Evolutionary conservation across 2,113 vertebrate genomes (phyloP), one percentile per base, ranked within the genome.

Genomic region (Kryptolebias marmoratus): DNA sequence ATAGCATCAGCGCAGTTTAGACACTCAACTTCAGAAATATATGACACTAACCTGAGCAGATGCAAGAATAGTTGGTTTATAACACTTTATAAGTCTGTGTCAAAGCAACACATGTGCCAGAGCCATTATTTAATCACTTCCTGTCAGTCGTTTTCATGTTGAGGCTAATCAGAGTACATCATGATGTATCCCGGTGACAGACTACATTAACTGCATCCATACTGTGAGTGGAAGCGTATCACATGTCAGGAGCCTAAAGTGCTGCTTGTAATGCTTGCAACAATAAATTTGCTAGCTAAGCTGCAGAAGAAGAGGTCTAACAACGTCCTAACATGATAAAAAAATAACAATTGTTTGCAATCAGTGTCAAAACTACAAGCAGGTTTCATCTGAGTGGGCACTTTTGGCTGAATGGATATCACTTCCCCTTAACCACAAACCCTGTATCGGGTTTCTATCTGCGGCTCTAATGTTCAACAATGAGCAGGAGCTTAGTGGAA

Each of bases 381-480:
- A 61, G 62, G 71, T 67, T 81, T 83, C 67, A 84, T 79, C 71
- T 82, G 82, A 88, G 87, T 85, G 77, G 84, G 81, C 87, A 89
- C 81, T 86, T 88, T 89, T 87, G 64, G 60, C 81, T 69, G 67
- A 83, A 86, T 66, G 78, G 79, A 74, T 36, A 70, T 75, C 76
- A 75, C 84, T 88, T 86, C 80, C 75, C 58, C 54, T 52, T 58
- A 13, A 84, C 88, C 83, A 52, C 85, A 86, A 82, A 59, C 71
- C 73, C 75, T 60, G 75, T 72, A 70, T 89, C 76, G 7, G 73
- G 80, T 91, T 87, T 82, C 87, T 71, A 18, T 48, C 69, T 77
- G 85, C 3, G 61, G 79, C 83, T 74, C 73, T 85, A 83, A 90
- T 85, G 78, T 44, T 82, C 79, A 82, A 85, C 68, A 85, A 76